Evolutionary conservation across 2,113 vertebrate genomes (phyloP).

Genomic region (Gymnocephalus cernua): DNA sequence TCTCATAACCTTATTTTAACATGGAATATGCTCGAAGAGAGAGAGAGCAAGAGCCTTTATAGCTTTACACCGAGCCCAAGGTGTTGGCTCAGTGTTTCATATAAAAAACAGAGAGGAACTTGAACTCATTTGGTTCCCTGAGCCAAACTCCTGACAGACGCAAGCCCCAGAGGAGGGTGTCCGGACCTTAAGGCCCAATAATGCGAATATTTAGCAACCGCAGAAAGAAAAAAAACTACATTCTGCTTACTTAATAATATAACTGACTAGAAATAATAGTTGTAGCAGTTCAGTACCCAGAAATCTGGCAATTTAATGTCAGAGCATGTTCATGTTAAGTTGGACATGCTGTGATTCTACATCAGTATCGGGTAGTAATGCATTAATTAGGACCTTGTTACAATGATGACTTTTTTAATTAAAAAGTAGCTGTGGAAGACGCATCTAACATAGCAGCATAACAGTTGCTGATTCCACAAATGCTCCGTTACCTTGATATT

Average conservation of each 20-base stretch:
- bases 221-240: constrained; percentile 38
- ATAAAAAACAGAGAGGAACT: constrained; percentile 83
- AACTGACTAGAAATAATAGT: no score
- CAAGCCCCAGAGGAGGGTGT: constrained; percentile 72
- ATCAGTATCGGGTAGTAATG: not conserved
- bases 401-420: not conserved
- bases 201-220: constrained; percentile 66
- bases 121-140: constrained; percentile 70
- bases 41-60: constrained; percentile 58
- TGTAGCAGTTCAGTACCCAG: not conserved
- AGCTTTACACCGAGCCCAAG: constrained; percentile 78
- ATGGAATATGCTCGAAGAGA: constrained; percentile 56
- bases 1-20: constrained; percentile 79
- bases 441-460: not conserved
- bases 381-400: not conserved
- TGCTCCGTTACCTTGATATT: not conserved
- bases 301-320: not conserved
- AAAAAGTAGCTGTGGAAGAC: not conserved
- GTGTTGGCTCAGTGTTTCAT: constrained; percentile 85
- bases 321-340: not conserved
- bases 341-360: not conserved
- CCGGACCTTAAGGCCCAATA: constrained; percentile 68
- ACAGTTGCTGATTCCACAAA: no score
- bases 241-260: constrained; percentile 16
- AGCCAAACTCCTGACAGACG: constrained; percentile 83